Evolutionary conservation across 2,888 invertebrate genomes (phyloP).

Genomic region (Scaptomyza flava): DNA sequence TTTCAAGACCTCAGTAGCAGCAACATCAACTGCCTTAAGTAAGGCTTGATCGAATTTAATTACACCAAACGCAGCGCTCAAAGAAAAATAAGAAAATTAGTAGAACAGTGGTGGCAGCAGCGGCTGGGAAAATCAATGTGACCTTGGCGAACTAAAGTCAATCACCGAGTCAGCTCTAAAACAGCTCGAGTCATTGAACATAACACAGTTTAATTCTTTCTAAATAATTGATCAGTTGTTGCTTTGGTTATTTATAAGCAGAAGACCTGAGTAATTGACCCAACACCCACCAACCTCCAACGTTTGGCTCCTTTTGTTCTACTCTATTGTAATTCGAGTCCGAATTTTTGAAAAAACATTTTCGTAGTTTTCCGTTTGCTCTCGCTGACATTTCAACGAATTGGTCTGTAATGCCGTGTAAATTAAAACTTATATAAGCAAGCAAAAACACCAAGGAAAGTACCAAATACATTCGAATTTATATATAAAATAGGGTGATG

Average conservation of each 20-base stretch:
- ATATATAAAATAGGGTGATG: slow-evolving; percentile 4
- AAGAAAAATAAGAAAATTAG: slow-evolving; percentile 53
- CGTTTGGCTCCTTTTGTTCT: slow-evolving; percentile 9
- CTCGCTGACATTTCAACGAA: slow-evolving; percentile 19
- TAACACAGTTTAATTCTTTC: slow-evolving; percentile 73
- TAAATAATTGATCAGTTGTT: slow-evolving; percentile 74
- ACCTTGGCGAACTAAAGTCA: slow-evolving; percentile 73
- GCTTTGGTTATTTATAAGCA: slow-evolving; percentile 40
- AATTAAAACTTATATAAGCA: slow-evolving; percentile 7
- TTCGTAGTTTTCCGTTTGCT: slow-evolving; percentile 26
- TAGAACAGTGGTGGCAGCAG: slow-evolving; percentile 19
- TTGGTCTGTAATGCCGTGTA: slow-evolving; percentile 7
- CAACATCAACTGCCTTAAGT: slow-evolving; percentile 30
- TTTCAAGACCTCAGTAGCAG: slow-evolving; percentile 22
- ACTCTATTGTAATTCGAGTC: slow-evolving; percentile 40
- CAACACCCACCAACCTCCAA: too few relatives aligned
- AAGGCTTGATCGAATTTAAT: slow-evolving; percentile 69
- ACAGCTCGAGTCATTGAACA: slow-evolving; percentile 60
- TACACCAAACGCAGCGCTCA: slow-evolving; percentile 40
- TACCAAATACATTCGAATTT: slow-evolving; percentile 3
- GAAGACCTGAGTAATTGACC: slow-evolving; percentile 32
- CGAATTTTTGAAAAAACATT: slow-evolving; percentile 32
- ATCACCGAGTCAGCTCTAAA: slow-evolving; percentile 44
- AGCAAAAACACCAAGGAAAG: neutral
- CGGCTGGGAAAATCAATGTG: slow-evolving; percentile 59